These are phyloP conservation scores for Leucoraja erinaceus DNA, from an alignment of 2,113 vertebrate species.

Conservation along the genomic window DNA sequence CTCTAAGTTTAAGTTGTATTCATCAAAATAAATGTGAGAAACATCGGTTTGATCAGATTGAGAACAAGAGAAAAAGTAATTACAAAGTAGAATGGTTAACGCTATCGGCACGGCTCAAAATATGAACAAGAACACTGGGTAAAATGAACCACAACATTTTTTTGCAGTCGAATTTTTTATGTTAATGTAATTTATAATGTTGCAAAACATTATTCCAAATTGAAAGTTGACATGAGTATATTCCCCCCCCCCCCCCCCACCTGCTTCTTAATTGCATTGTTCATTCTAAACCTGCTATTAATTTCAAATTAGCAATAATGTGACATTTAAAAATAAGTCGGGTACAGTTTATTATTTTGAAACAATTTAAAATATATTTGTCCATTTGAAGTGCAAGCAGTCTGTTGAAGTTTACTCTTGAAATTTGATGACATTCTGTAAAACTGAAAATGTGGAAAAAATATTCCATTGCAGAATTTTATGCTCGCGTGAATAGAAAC, in stretches of 20 bases:
- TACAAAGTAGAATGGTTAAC: neutral
- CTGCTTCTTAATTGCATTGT: neutral
- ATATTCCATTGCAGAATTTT: neutral
- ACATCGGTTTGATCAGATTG: neutral
- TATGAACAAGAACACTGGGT: neutral
- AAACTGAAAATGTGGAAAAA: neutral
- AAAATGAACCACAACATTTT: neutral
- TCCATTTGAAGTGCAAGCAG: neutral
- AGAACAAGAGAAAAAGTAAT: neutral
- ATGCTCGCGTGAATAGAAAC: neutral
- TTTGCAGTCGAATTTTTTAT: neutral
- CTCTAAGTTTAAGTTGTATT: neutral
- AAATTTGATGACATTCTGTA: neutral
- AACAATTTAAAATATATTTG: neutral
- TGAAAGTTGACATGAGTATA: neutral
- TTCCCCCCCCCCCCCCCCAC: neutral
- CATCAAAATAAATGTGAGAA: too few species aligned
- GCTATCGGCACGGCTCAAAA: neutral
- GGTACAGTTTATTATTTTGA: neutral
- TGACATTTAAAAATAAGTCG: neutral
- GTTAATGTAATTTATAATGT: neutral
- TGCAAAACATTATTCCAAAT: constrained; percentile 4
- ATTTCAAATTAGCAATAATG: neutral
- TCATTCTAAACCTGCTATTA: neutral
- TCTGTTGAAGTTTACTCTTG: neutral